Percentiles rank a stretch among this genome's conserved stretches.
Conservation (phyloP, 2,888 invertebrate species). For the Microplitis manilae region DNA sequence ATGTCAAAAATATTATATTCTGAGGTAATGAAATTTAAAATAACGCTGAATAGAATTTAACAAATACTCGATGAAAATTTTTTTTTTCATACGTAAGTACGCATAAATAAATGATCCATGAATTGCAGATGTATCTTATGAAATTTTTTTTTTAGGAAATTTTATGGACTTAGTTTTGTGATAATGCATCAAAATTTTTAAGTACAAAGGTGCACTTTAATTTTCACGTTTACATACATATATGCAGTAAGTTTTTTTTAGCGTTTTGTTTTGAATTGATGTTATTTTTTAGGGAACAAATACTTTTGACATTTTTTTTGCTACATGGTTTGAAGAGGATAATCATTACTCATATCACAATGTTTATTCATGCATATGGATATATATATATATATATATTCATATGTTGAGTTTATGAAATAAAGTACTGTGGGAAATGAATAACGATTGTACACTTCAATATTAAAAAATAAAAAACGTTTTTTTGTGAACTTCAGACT, state of each 20-base stretch:
- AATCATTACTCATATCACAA: conserved; percentile 22
- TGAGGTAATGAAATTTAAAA: not conserved
- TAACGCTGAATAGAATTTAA: not conserved
- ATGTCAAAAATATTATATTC: not conserved
- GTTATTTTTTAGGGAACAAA: conserved; percentile 23
- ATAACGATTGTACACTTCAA: not conserved
- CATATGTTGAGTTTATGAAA: not conserved
- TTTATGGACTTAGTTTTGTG: conserved; percentile 3
- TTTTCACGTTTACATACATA: conserved; percentile 31
- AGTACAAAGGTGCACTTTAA: conserved; percentile 35
- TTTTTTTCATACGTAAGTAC: not conserved
- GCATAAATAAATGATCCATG: no score
- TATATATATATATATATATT: conserved; percentile 12
- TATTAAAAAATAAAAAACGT: not conserved
- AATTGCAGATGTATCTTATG: no score
- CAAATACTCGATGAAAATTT: not conserved
- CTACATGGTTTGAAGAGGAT: conserved; percentile 32
- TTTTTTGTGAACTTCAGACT: not conserved
- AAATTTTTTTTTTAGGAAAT: not conserved
- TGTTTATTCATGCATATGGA: conserved; percentile 33
- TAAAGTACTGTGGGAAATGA: not conserved
- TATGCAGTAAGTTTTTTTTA: conserved; percentile 47
- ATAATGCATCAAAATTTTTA: conserved; percentile 28
- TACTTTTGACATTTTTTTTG: conserved; percentile 35
- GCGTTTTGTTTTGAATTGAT: conserved; percentile 15